Percentiles rank a stretch among this genome's conserved stretches.
Evolutionary conservation across 1,140 invertebrate genomes (phyloP).

Genomic region (Pseudomyrmex pallidus): DNA sequence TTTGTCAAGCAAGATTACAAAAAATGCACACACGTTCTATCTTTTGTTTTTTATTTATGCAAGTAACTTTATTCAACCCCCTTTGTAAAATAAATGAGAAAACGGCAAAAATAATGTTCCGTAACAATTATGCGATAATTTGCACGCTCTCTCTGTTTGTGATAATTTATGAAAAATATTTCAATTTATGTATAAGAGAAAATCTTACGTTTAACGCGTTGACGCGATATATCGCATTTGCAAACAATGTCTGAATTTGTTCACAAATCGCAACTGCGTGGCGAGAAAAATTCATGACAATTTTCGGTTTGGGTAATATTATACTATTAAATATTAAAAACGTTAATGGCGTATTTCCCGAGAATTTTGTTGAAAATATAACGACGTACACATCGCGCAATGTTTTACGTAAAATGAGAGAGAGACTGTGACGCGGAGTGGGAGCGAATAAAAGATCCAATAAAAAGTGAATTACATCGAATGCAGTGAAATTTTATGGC

Average conservation of each 20-base stretch:
- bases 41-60: no score
- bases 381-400: slow-evolving; percentile 9
- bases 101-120: no score
- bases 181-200: no score
- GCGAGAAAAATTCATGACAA: neutral
- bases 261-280: neutral
- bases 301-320: neutral
- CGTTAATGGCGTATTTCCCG: neutral
- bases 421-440: neutral
- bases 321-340: slow-evolving; percentile 2
- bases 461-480: slow-evolving; percentile 47
- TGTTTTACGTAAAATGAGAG: slow-evolving; percentile 10
- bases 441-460: slow-evolving; percentile 31
- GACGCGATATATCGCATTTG: slow-evolving; percentile 1
- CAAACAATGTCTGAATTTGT: slow-evolving; percentile 7
- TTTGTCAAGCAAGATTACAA: neutral
- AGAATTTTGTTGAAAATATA: slow-evolving; percentile 14
- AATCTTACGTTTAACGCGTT: no score
- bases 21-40: neutral
- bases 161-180: no score
- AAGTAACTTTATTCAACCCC: no score
- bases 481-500: slow-evolving; percentile 51
- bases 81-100: no score
- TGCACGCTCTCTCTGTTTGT: no score
- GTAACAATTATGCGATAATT: neutral